Evolutionary conservation across 2,888 invertebrate genomes (phyloP), one percentile per base, ranked within the genome.

Genomic region (Machimus atricapillus): DNA sequence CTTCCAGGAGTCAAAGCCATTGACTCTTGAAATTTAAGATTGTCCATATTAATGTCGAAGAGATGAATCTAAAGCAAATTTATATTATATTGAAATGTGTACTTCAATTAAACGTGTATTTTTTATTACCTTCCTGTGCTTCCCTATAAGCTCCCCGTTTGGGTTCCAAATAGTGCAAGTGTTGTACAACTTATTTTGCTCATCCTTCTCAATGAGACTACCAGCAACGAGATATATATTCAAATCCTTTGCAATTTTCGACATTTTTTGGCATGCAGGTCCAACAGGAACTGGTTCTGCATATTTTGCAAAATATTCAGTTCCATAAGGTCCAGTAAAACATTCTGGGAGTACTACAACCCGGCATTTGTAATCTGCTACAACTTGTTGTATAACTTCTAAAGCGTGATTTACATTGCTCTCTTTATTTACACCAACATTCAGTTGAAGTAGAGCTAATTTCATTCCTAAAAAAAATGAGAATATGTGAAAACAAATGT

Each of bases 251-350:
- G 98, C 98, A 46, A 96, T 95, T 85, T 94, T 92, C 0, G 97
- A 95, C 77, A 98, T 92, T 23, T 95, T 94, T 37, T 93, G 91
- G 88, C 95, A 94, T 2, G 98, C 97, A 87, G 95, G 94, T 0
- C 98, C 97, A n/a, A 94, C 92, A 0, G 98, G 98, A 81, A 99
- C 94, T n/a, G 93, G 91, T 92, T 99, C 98, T 0, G 98, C 97
- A 91, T 97, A 97, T 90, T 97, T 95, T 0, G 94, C 93, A 92
- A 98, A 98, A 91, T 95, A 96, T 56, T 91, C 90, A 0, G 95
- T 95, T 87, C 98, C 98, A 92, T 98, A 99, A 0, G 98, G 98
- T 6, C 97, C 97, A 92, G 98, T 99, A 91, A 98, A 99, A 91
- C 98, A 98, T 93, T 99, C 99, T 0, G 97, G 96, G 34, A 97